Percentiles rank a stretch among this genome's conserved stretches.
phyloP scores from a whole-genome alignment of 2,797 vertebrate genomes.

The Melanotaenia maccullochi region DNA sequence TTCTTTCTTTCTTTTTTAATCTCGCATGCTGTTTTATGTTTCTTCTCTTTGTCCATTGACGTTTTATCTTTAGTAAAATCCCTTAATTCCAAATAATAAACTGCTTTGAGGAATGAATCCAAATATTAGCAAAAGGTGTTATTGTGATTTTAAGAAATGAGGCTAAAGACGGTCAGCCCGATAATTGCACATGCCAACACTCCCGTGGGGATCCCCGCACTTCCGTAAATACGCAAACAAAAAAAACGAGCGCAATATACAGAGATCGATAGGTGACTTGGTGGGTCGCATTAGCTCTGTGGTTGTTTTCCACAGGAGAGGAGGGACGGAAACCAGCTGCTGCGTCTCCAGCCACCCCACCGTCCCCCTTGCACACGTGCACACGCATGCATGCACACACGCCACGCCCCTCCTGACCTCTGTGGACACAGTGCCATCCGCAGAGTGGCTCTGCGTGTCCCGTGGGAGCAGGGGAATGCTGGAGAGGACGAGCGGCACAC shows the following conservation, averaged over 20 bases:
- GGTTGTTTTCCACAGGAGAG: constrained; percentile 65
- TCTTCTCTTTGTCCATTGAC: neutral
- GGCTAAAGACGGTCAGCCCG: constrained; percentile 7
- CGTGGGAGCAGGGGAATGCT: constrained; percentile 76
- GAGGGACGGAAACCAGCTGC: constrained; percentile 79
- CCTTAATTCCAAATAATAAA: neutral
- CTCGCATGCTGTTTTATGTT: neutral
- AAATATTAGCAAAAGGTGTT: neutral
- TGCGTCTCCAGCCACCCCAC: constrained; percentile 33
- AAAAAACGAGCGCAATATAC: constrained; percentile 50
- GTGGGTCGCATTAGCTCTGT: constrained; percentile 62
- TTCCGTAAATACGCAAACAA: constrained; percentile 69
- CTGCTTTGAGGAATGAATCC: neutral
- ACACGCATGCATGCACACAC: constrained; percentile 22
- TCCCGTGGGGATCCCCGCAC: constrained; percentile 36
- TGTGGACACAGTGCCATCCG: constrained; percentile 72
- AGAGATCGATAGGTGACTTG: constrained; percentile 67
- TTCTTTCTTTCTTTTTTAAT: neutral
- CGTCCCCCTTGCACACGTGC: neutral
- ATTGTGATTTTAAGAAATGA: constrained; percentile 25
- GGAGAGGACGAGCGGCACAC: constrained; percentile 82
- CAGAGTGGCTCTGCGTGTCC: constrained; percentile 73
- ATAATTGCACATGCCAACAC: constrained; percentile 48
- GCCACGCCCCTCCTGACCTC: constrained; percentile 73
- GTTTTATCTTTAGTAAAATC: neutral